These are phyloP conservation scores for Sarcophilus harrisii DNA, from an alignment of 2,797 vertebrate genomes.

Conservation along the genomic window DNA sequence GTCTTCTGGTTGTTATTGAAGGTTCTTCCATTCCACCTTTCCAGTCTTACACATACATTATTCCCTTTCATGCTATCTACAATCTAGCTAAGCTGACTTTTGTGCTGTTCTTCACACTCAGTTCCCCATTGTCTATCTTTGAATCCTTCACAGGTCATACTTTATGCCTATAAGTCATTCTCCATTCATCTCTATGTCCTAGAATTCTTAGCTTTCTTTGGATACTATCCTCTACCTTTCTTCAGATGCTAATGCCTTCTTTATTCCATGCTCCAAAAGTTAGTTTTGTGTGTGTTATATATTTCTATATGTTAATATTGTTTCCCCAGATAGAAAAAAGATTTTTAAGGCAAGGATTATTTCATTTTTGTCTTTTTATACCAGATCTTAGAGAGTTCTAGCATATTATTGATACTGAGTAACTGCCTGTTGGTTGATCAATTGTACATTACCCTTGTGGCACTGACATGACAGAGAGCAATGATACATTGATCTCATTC, in stretches of 20 bases:
- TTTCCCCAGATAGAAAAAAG: background rate
- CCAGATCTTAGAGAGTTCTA: background rate
- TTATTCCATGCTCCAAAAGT: background rate
- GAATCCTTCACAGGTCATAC: background rate
- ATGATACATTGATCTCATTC: background rate
- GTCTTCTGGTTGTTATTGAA: background rate
- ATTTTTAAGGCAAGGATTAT: background rate
- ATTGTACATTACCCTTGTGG: background rate
- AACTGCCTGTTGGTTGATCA: background rate
- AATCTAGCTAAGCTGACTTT: background rate
- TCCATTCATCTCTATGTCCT: background rate
- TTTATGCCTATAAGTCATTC: background rate
- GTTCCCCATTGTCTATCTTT: background rate
- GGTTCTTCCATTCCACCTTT: background rate
- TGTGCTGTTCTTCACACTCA: background rate
- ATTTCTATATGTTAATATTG: background rate
- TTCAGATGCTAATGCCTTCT: background rate
- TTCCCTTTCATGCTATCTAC: background rate
- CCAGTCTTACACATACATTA: background rate
- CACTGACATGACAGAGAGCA: background rate
- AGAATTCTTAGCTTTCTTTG: background rate
- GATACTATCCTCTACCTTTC: background rate
- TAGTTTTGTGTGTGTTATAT: background rate
- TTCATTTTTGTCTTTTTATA: background rate
- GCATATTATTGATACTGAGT: background rate